These are phyloP conservation scores for Numida meleagris DNA, from an alignment of 2,113 vertebrate species.

Conservation along the genomic window DNA sequence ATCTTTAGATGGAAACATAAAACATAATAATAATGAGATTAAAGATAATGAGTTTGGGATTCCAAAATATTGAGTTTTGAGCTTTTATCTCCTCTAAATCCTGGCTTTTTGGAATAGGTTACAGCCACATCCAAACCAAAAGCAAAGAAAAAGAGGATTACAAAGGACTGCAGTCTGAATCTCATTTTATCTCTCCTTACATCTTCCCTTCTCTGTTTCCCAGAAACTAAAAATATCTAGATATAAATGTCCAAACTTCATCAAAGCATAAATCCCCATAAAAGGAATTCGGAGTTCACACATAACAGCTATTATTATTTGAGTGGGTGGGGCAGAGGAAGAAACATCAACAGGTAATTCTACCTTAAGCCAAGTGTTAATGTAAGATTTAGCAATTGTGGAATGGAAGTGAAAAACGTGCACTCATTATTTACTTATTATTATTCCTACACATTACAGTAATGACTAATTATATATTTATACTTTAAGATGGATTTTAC, in stretches of 20 bases:
- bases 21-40: too few species aligned
- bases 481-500: not conserved
- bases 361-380: not conserved
- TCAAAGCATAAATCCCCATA: not conserved
- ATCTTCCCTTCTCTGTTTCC: not conserved
- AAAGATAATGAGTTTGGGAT: not conserved
- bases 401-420: not conserved
- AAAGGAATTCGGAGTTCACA: not conserved
- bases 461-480: not conserved
- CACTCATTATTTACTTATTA: not conserved
- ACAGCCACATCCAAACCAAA: slow-evolving; percentile 9
- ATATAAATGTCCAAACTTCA: not conserved
- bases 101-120: not conserved
- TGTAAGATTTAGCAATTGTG: not conserved
- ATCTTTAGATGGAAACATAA: not conserved
- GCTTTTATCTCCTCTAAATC: not conserved
- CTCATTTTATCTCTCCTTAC: not conserved
- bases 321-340: not conserved
- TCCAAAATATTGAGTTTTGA: not conserved
- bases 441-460: not conserved
- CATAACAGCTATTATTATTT: not conserved
- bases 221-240: not conserved
- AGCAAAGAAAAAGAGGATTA: not conserved
- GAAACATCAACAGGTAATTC: not conserved
- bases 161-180: not conserved